Evolutionary conservation across 2,113 vertebrate species (phyloP).

Genomic region (Phaethon lepturus): DNA sequence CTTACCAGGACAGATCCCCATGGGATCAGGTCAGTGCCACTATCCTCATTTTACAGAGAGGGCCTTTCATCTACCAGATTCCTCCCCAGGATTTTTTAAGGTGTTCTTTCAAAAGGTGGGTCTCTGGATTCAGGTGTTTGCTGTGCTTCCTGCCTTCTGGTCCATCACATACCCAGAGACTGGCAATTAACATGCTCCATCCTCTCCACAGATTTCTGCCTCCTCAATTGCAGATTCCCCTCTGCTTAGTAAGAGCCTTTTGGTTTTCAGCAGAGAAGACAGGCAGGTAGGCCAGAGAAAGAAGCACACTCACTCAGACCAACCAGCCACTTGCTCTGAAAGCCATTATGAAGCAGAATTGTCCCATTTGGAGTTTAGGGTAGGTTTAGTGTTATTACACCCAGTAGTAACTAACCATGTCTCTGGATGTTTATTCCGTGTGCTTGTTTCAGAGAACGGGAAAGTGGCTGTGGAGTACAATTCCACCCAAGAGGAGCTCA

Average conservation of each 20-base stretch:
- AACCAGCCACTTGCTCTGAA: not conserved
- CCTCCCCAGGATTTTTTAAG: not conserved
- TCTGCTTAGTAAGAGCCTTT: not conserved
- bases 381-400: not conserved
- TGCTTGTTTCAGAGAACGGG: slow-evolving; percentile 73
- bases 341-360: not conserved
- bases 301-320: not conserved
- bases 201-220: not conserved
- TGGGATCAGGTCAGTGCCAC: not conserved
- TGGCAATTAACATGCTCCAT: not conserved
- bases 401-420: fast-evolving
- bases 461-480: slow-evolving; percentile 75
- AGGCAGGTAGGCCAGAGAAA: not conserved
- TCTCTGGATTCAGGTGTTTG: not conserved
- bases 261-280: not conserved
- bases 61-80: not conserved
- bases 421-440: not conserved
- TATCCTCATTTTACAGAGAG: not conserved
- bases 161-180: not conserved
- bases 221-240: not conserved
- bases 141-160: not conserved
- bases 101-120: not conserved
- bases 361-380: not conserved
- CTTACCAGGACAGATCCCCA: not conserved
- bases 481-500: slow-evolving; percentile 53